These are phyloP conservation scores for Cottoperca gobio DNA, from an alignment of 2,797 vertebrate species.

Conservation along the genomic window DNA sequence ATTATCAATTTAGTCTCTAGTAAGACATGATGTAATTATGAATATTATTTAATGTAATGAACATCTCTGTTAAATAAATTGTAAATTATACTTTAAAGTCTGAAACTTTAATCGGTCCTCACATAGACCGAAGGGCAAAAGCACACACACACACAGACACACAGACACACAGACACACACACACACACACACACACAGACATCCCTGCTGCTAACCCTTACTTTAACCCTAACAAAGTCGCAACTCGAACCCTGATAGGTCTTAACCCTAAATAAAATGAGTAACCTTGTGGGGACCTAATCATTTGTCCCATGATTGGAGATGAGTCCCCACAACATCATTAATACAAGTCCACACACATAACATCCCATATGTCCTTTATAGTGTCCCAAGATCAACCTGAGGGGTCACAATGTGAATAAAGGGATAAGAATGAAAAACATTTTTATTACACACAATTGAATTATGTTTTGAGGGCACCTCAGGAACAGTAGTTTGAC, in stretches of 20 bases:
- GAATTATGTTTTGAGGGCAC: neutral
- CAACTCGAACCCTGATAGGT: neutral
- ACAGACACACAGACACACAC: too few species aligned
- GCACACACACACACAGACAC: neutral
- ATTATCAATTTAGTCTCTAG: too few species aligned
- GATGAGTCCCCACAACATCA: neutral
- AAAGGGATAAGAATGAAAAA: neutral
- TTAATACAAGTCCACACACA: neutral
- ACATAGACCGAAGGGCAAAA: neutral
- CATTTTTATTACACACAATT: neutral
- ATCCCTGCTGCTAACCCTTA: neutral
- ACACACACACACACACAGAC: too few species aligned
- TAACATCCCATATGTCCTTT: neutral
- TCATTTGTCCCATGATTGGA: neutral
- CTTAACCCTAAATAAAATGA: neutral
- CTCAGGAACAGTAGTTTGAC: neutral
- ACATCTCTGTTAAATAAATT: too few species aligned
- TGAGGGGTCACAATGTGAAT: neutral
- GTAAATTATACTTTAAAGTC: too few species aligned
- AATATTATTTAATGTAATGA: too few species aligned
- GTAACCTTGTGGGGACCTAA: neutral
- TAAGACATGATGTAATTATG: too few species aligned
- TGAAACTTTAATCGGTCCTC: neutral
- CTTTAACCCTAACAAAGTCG: neutral
- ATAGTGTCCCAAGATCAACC: too few species aligned